Conservation (phyloP, 2,113 vertebrate species). For the Paramisgurnus dabryanus region DNA sequence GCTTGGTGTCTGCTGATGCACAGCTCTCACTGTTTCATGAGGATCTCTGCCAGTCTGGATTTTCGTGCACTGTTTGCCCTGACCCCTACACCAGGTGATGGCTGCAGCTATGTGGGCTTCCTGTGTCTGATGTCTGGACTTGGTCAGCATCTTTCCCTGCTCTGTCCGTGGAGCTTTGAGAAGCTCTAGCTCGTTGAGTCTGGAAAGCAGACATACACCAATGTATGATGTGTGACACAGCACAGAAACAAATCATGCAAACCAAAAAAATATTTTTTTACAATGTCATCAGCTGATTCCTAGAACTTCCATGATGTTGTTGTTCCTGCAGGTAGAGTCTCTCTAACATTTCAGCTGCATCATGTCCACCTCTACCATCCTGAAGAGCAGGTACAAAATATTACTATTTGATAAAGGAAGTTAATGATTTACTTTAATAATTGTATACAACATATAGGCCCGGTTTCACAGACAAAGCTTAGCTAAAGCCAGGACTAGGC, state of each 20-base stretch:
- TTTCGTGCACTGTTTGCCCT: slow-evolving; percentile 56
- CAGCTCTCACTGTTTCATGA: slow-evolving; percentile 61
- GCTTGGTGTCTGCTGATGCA: slow-evolving; percentile 60
- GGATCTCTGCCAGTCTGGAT: slow-evolving; percentile 40
- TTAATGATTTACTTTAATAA: neutral
- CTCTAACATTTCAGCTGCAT: slow-evolving; percentile 60
- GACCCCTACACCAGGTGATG: slow-evolving; percentile 69
- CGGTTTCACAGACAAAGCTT: no score
- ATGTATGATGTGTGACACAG: no score
- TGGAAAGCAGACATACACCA: slow-evolving; percentile 58
- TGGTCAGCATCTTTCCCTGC: slow-evolving; percentile 59
- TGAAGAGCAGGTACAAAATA: slow-evolving; percentile 39
- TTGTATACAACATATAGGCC: neutral
- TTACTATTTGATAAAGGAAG: neutral
- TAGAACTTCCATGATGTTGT: slow-evolving; percentile 68
- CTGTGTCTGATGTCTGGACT: slow-evolving; percentile 48
- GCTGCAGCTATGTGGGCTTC: slow-evolving; percentile 65
- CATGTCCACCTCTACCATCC: slow-evolving; percentile 52
- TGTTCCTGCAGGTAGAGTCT: slow-evolving; percentile 61
- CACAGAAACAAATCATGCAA: slow-evolving; percentile 41
- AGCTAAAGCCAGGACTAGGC: no score
- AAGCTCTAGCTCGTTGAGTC: slow-evolving; percentile 72
- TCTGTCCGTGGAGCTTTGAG: slow-evolving; percentile 67
- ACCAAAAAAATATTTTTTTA: slow-evolving; percentile 69
- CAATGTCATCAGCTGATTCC: slow-evolving; percentile 74